Base-by-base conservation (phyloP, 2,113 vertebrate species). In the Chloroceryle aenea region DNA sequence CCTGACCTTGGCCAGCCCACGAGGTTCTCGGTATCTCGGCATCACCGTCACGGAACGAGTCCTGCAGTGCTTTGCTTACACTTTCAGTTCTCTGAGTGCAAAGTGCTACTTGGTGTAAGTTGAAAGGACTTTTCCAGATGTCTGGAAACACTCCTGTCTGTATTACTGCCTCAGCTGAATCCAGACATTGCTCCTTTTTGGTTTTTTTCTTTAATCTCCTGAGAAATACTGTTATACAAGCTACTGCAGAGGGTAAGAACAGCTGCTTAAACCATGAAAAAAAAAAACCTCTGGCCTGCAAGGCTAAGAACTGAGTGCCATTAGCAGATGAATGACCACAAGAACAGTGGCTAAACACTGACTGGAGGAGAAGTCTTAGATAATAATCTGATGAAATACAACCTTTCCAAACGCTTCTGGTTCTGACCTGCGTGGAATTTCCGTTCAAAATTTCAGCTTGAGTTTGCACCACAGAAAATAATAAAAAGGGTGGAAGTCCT, bases 361-460 rank as follows among this genome's bases (percentile, higher is more conserved):
- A 50, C 78, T 93, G 69, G 83, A 94, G 88, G 71, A 84, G 87
- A 71, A 85, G n/a, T 40, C 2, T 74, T 74, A 90, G 64, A 79
- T 76, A 55, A 76, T 38, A 45, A 53, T 32, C 36, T 69, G 30
- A 21, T 12, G 69, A 63, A 68, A 77, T 29, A 5, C 29, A 74
- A 27, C 43, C 16, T 90, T 93, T 93, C 40, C 47, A 21, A 75
- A 61, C 64, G 13, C 63, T 56, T 91, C 48, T 47, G 48, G 30
- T 85, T 96, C 87, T 61, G 19, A n/a, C 68, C 43, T 56, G 8
- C 15, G 22, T 80, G 92, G 88, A 89, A 85, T 94, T 94, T 27
- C 68, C 85, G 85, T 93, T 58, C 21, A 32, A 66, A 80, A 55
- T 86, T 71, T 42, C 30, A 25, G 40, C 66, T 30, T 62, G 66